Evolutionary conservation across 2,797 vertebrate species (phyloP), one percentile per base, ranked within the genome.

Genomic region (Peromyscus eremicus): DNA sequence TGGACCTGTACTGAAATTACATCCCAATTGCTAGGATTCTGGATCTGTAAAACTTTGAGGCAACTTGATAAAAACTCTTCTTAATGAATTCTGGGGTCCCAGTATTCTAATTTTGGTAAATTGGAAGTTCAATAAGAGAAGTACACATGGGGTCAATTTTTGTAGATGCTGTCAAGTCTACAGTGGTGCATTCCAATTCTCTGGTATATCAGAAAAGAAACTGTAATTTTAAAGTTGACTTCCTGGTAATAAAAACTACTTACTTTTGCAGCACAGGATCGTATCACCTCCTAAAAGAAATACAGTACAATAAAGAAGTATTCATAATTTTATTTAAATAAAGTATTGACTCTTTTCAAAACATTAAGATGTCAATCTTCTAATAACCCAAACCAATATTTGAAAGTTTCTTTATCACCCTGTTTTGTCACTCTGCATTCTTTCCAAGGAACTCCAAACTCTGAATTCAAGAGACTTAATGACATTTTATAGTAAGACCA

Each of bases 271-370:
- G 95, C 92, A 96, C 79, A 77, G 89, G 92, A 87, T 91, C 66
- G 89, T 89, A 97, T 96, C 89, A 98, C 93, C 75, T 97, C 97
- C 97, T 97, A 89, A 96, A 95, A 97, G 81, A 93, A 92, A 97
- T n/a, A 97, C 52, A 91, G 34, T 70, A 95, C 27, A 94, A 68
- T 81, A 79, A 95, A 79, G 34, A 92, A 90, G 46, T 43, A 85
- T 57, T 80, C 81, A 94, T 93, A 64, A 96, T 87, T 95, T 94
- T 55, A 92, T 73, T 76, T 93, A 85, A 79, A 87, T 92, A 94
- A 88, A 94, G 49, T 70, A 91, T 23, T 27, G n/a, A 82, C 76
- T 94, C n/a, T 75, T 96, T 84, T 88, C 7, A 91, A 92, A 7
- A 85, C 40, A 90, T 87, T 85, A 49, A 95, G 25, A 52, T 85